A percentile compares a stretch with the other conserved stretches of the same genome.
Conservation (phyloP, 2,113 vertebrate genomes). For the Xiphias gladius region DNA sequence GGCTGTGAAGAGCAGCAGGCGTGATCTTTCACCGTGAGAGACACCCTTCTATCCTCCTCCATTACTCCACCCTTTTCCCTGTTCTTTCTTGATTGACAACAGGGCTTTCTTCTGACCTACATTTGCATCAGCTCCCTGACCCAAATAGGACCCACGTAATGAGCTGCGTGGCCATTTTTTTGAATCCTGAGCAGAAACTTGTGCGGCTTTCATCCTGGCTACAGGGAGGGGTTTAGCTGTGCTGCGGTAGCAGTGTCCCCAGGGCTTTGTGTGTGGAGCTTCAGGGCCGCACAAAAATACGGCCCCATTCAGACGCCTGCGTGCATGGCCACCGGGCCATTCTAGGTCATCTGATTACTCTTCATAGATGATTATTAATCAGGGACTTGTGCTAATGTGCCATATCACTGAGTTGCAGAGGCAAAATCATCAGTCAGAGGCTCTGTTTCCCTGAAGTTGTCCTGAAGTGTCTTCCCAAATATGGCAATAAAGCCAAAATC, state of each 20-base stretch:
- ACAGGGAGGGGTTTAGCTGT: conserved; percentile 43
- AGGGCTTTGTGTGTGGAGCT: conserved; percentile 76
- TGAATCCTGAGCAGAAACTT: conserved; percentile 51
- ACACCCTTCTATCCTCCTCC: conserved; percentile 41
- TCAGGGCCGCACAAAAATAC: conserved; percentile 61
- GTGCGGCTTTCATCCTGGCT: conserved; percentile 48
- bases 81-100: conserved; percentile 79
- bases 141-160: conserved; percentile 79
- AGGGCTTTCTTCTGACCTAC: conserved; percentile 82
- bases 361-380: conserved; percentile 68
- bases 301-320: conserved; percentile 51
- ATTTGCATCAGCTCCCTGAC: conserved; percentile 85
- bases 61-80: conserved; percentile 40
- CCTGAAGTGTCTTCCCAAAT: conserved; percentile 52
- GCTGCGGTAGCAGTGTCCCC: conserved; percentile 60
- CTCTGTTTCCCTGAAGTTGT: too few relatives aligned
- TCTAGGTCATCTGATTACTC: conserved; percentile 75
- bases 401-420: conserved; percentile 44
- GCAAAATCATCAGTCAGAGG: conserved; percentile 51
- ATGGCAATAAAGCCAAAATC: conserved; percentile 47
- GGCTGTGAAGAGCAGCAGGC: conserved; percentile 57
- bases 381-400: conserved; percentile 56
- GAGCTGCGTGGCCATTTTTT: conserved; percentile 60
- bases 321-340: conserved; percentile 48
- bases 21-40: conserved; percentile 43